A percentile compares a stretch with the other conserved stretches of the same genome.
These are phyloP conservation scores for Myiothlypis coronata DNA, from an alignment of 2,797 vertebrate genomes.

Conservation along the genomic window DNA sequence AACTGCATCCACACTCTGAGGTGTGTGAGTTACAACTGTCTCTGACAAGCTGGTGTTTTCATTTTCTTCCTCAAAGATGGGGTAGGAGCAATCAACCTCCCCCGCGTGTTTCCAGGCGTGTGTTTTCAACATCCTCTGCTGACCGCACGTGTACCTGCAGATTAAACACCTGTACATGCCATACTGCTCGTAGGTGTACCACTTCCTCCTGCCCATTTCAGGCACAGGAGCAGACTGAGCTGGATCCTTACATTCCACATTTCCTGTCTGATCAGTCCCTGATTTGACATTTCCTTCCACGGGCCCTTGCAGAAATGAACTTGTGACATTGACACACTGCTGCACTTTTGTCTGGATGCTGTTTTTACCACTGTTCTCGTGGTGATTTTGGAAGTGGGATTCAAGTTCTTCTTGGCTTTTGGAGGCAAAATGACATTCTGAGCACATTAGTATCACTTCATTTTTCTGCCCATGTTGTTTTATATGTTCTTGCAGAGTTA, in stretches of 20 bases:
- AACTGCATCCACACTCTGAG: slow-evolving; percentile 69
- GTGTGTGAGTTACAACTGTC: slow-evolving; percentile 25
- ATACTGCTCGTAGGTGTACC: slow-evolving; percentile 92
- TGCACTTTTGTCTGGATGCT: slow-evolving; percentile 38
- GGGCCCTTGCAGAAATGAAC: slow-evolving; percentile 12
- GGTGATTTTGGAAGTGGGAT: slow-evolving; percentile 84
- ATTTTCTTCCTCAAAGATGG: slow-evolving; percentile 90
- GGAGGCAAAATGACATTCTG: slow-evolving; percentile 85
- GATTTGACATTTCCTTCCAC: slow-evolving; percentile 42
- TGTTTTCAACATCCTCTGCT: slow-evolving; percentile 95
- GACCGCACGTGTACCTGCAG: slow-evolving; percentile 94
- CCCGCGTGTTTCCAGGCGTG: slow-evolving; percentile 97
- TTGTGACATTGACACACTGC: not conserved
- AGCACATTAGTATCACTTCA: slow-evolving; percentile 81
- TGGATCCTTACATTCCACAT: slow-evolving; percentile 14
- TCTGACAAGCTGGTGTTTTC: slow-evolving; percentile 71
- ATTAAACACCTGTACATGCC: slow-evolving; percentile 94
- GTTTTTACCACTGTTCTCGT: slow-evolving; percentile 61
- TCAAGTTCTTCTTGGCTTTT: slow-evolving; percentile 89
- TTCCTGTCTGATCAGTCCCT: slow-evolving; percentile 8
- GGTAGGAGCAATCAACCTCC: slow-evolving; percentile 93
- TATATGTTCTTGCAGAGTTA: slow-evolving; percentile 86
- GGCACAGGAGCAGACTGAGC: not conserved
- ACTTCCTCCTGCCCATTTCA: slow-evolving; percentile 82
- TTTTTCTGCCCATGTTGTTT: slow-evolving; percentile 86